Evolutionary conservation across 2,113 vertebrate species (phyloP), one percentile per base, ranked within the genome.

Genomic region (Spea multiplicata): DNA sequence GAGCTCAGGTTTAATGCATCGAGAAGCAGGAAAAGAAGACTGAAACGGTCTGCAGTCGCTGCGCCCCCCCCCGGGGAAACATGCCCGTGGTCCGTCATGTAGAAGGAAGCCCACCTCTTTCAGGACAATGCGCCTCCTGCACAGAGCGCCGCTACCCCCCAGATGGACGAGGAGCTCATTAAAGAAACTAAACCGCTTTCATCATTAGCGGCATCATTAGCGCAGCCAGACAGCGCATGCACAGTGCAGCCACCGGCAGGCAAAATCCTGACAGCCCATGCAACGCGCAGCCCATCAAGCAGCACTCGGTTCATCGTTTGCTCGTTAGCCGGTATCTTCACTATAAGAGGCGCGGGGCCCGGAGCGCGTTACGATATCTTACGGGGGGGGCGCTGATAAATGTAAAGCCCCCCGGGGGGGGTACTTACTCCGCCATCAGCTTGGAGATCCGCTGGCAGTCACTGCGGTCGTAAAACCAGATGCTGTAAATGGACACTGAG

Each of bases 391-490:
- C 52, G 1, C 6, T 53, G 1, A 53, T 12, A 2, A 12, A 53
- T 30, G 30, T 30, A 30, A 16, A 46, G 47, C 10, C 7, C 7
- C 5, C 73, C 81, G 64, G 14, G 5, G 2, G 7, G 67, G 30
- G 74, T 89, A 94, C 95, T 98, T 93, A 99, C 97, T 94, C 91
- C 44, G 96, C 91, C 97, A 99, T 99, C 84, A 99, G 94, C 85
- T 96, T 95, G 80, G 97, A 95, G 75, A 99, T 99, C 83, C 96
- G 95, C 81, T 97, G 95, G 86, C 96, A 99, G 89, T 99, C 97
- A 65, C 90, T 94, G 91, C 96, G 97, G 88, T 99, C 95, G 53
- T 99, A 99, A 90, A 99, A 99, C 96, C 97, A 99, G 91, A 99
- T 99, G 86, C 97, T 99, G 89, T 99, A 98, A 91, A 99, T 99